These are phyloP conservation scores for Noctua comes DNA, from an alignment of 2,888 invertebrate species.

Conservation along the genomic window DNA sequence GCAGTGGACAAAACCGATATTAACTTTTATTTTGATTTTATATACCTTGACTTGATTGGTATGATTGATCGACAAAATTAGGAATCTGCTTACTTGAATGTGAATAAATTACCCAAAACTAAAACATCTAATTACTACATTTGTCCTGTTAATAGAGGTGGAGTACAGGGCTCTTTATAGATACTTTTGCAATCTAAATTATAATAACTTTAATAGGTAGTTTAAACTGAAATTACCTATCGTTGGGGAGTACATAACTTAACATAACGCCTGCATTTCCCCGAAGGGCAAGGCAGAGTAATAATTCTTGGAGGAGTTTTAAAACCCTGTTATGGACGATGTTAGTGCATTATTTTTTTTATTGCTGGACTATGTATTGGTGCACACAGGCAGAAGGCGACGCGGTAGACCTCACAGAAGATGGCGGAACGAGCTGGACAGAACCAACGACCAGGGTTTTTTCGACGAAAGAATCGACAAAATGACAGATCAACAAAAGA, in stretches of 20 bases:
- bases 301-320: not conserved
- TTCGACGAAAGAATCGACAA: too few relatives aligned
- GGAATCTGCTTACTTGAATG: not conserved
- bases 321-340: not conserved
- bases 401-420: too few relatives aligned
- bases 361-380: too few relatives aligned
- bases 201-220: not conserved
- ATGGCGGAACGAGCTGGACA: too few relatives aligned
- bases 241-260: not conserved
- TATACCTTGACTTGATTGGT: too few relatives aligned
- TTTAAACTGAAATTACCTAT: not conserved
- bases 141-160: not conserved
- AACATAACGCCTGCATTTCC: not conserved
- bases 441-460: too few relatives aligned
- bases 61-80: not conserved
- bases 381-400: too few relatives aligned
- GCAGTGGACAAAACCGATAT: not conserved
- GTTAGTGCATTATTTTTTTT: too few relatives aligned
- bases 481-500: too few relatives aligned
- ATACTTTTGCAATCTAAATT: not conserved
- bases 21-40: too few relatives aligned
- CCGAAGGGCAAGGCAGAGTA: not conserved
- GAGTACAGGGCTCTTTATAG: not conserved
- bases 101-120: not conserved
- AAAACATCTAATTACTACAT: not conserved